Conservation (phyloP, 2,888 invertebrate genomes). For the Machimus rusticus region DNA sequence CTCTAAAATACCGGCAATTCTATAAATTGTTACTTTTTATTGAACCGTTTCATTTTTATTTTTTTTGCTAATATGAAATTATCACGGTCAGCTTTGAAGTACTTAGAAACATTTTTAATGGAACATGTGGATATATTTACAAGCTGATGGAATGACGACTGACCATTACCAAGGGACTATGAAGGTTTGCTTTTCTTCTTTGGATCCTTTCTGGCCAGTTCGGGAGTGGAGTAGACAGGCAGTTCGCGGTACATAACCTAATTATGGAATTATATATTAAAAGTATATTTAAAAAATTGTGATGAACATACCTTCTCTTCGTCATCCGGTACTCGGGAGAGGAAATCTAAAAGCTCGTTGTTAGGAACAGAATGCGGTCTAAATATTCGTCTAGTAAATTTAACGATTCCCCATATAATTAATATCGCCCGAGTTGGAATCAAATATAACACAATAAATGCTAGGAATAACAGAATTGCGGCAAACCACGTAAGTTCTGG, state of each 20-base stretch:
- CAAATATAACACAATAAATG: constrained; percentile 81
- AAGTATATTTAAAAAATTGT: neutral
- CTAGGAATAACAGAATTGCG: constrained; percentile 77
- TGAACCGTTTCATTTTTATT: constrained; percentile 19
- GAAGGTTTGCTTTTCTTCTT: constrained; percentile 61
- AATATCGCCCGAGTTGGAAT: constrained; percentile 89
- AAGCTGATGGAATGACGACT: constrained; percentile 52
- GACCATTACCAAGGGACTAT: constrained; percentile 59
- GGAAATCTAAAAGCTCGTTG: constrained; percentile 93
- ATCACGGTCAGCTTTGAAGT: constrained; percentile 57
- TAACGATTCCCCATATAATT: constrained; percentile 94
- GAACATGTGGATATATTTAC: constrained; percentile 53
- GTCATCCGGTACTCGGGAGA: constrained; percentile 94
- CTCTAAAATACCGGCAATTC: neutral
- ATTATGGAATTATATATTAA: constrained; percentile 44
- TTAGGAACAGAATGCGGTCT: constrained; percentile 95
- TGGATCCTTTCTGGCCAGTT: constrained; percentile 57
- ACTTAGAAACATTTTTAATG: constrained; percentile 56
- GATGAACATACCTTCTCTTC: constrained; percentile 76
- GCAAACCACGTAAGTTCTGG: constrained; percentile 95
- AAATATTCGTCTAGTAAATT: constrained; percentile 91
- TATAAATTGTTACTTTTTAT: constrained; percentile 12
- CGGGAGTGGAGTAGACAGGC: constrained; percentile 56
- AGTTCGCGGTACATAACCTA: constrained; percentile 60
- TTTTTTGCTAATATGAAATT: constrained; percentile 46